Conservation (phyloP, 2,888 invertebrate genomes). For the Digitonthophagus gazella region DNA sequence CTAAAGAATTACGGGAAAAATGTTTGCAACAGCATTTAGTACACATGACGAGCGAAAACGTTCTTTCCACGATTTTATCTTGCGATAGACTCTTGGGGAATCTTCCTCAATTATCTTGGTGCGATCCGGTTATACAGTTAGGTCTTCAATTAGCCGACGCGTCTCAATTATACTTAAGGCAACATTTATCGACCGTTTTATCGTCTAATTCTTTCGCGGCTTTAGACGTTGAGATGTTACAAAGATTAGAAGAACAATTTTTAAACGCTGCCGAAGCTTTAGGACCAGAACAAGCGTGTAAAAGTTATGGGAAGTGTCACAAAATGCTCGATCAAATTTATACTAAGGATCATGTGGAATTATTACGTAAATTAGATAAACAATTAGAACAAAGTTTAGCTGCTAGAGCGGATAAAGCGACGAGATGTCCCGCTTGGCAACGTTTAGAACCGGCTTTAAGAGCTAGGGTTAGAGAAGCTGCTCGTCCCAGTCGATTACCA, state of each 20-base stretch:
- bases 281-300: slow-evolving; percentile 79
- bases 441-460: slow-evolving; percentile 59
- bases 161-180: slow-evolving; percentile 75
- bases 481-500: slow-evolving; percentile 43
- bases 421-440: slow-evolving; percentile 64
- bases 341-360: slow-evolving; percentile 45
- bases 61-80: slow-evolving; percentile 79
- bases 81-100: slow-evolving; percentile 79
- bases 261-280: slow-evolving; percentile 75
- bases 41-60: slow-evolving; percentile 75
- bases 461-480: slow-evolving; percentile 59
- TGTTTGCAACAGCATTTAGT: slow-evolving; percentile 81
- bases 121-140: slow-evolving; percentile 73
- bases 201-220: slow-evolving; percentile 59
- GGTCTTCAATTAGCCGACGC: slow-evolving; percentile 78
- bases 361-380: slow-evolving; percentile 63
- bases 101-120: slow-evolving; percentile 78
- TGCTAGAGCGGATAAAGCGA: slow-evolving; percentile 65
- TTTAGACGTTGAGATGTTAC: slow-evolving; percentile 69
- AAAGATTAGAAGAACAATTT: slow-evolving; percentile 76
- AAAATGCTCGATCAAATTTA: slow-evolving; percentile 45
- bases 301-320: slow-evolving; percentile 63
- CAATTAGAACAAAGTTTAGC: slow-evolving; percentile 71
- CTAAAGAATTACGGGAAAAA: slow-evolving; percentile 77
- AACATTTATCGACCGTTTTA: slow-evolving; percentile 75